Percentiles rank a stretch among this genome's conserved stretches.
phyloP scores from a whole-genome alignment of 2,797 vertebrate species.

The Graptemys geographica region DNA sequence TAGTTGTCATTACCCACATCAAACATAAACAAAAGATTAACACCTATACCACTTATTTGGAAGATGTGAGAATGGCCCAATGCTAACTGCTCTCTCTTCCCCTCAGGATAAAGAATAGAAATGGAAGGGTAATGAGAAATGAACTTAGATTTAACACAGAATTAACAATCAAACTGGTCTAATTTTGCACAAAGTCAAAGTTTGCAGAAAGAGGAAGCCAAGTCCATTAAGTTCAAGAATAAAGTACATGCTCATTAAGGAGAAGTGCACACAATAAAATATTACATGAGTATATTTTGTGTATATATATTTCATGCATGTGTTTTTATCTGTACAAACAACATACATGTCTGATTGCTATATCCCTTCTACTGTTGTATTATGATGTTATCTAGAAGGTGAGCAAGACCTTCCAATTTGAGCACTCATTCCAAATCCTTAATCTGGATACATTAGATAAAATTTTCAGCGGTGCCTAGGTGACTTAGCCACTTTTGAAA shows the following conservation, averaged over 20 bases:
- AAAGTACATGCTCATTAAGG: constrained; percentile 57
- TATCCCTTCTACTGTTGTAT: not conserved
- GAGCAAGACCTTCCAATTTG: not conserved
- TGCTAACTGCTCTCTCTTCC: constrained; percentile 80
- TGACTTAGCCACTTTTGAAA: not conserved
- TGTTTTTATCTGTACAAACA: not conserved
- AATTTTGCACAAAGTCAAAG: constrained; percentile 71
- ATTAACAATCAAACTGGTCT: constrained; percentile 71
- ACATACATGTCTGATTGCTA: not conserved
- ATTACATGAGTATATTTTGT: constrained; percentile 52
- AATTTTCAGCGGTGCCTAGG: not conserved
- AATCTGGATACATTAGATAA: not conserved
- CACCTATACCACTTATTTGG: constrained; percentile 78
- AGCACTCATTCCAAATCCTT: not conserved
- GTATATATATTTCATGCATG: not conserved
- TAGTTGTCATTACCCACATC: constrained; percentile 79
- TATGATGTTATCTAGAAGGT: not conserved
- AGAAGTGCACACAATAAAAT: constrained; percentile 10
- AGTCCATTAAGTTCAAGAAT: constrained; percentile 71
- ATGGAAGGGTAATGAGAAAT: constrained; percentile 79
- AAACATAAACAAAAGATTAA: constrained; percentile 81
- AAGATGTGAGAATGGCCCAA: constrained; percentile 81
- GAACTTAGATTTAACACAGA: constrained; percentile 79
- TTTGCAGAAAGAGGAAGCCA: constrained; percentile 63
- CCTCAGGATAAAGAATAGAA: constrained; percentile 79